These are phyloP conservation scores for Calcarius lapponicus DNA, from an alignment of 2,797 vertebrate species.

Conservation along the genomic window DNA sequence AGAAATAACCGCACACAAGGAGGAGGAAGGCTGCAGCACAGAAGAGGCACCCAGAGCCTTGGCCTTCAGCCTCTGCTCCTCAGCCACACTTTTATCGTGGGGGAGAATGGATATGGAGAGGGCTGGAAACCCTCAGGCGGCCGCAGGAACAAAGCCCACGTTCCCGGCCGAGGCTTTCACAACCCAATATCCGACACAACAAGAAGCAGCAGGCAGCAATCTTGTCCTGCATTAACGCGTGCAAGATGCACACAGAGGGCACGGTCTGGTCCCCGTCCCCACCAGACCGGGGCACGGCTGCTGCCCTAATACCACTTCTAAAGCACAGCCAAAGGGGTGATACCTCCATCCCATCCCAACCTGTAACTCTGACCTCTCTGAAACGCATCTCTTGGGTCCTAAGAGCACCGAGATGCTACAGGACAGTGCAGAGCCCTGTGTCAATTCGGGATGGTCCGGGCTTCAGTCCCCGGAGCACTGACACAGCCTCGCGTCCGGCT, in stretches of 20 bases:
- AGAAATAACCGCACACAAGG: accelerated
- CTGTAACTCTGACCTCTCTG: background rate
- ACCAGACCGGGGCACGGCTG: accelerated
- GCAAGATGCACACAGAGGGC: accelerated
- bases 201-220: background rate
- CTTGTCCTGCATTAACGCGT: accelerated
- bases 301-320: background rate
- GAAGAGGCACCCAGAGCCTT: background rate
- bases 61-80: background rate
- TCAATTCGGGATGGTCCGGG: background rate
- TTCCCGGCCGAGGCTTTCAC: background rate
- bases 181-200: accelerated
- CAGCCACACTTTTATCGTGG: accelerated
- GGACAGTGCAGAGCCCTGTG: background rate
- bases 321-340: accelerated
- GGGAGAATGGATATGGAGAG: background rate
- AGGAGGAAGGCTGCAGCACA: accelerated
- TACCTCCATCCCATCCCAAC: background rate
- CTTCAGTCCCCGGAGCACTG: background rate
- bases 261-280: accelerated
- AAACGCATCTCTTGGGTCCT: background rate
- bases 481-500: background rate
- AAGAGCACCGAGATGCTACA: background rate
- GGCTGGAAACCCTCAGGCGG: accelerated
- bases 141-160: background rate